Evolutionary conservation across 2,113 vertebrate genomes (phyloP).

Genomic region (Cyprinodon tularosa): DNA sequence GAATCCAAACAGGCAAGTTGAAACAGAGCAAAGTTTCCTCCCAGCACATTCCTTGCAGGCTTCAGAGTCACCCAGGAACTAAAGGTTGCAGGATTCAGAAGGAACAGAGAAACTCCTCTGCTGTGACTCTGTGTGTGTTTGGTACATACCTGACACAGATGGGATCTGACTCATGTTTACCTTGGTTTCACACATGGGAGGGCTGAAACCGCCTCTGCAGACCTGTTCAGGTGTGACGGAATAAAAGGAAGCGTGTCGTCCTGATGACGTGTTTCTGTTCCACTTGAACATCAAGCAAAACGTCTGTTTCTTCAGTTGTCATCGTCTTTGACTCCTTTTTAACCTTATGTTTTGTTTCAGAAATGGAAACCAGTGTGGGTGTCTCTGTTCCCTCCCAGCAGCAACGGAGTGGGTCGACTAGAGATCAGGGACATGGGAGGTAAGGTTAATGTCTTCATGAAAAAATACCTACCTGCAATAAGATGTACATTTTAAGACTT

Average conservation of each 20-base stretch:
- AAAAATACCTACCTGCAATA: not conserved
- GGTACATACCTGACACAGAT: not conserved
- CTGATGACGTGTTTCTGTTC: not conserved
- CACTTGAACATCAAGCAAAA: not conserved
- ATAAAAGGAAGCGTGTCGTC: not conserved
- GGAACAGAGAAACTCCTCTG: not conserved
- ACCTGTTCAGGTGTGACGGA: not conserved
- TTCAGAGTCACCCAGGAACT: not conserved
- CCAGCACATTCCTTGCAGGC: conserved; percentile 50
- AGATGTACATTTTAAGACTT: too few species aligned
- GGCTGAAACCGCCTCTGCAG: not conserved
- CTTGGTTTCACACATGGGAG: conserved; percentile 5
- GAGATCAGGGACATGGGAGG: conserved; percentile 84
- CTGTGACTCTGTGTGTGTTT: not conserved
- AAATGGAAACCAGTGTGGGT: conserved; percentile 91
- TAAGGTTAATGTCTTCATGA: conserved; percentile 15
- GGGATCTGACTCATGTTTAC: conserved; percentile 8
- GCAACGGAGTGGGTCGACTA: conserved; percentile 85
- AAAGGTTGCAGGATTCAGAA: not conserved
- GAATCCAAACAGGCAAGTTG: conserved; percentile 53
- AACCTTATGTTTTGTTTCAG: conserved; percentile 64
- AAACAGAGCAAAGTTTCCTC: conserved; percentile 44
- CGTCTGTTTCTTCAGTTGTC: not conserved
- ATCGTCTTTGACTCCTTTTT: not conserved
- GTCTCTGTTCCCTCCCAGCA: conserved; percentile 84